These are phyloP conservation scores for Neoaliturus tenellus DNA, from an alignment of 2,888 invertebrate species.

Conservation along the genomic window DNA sequence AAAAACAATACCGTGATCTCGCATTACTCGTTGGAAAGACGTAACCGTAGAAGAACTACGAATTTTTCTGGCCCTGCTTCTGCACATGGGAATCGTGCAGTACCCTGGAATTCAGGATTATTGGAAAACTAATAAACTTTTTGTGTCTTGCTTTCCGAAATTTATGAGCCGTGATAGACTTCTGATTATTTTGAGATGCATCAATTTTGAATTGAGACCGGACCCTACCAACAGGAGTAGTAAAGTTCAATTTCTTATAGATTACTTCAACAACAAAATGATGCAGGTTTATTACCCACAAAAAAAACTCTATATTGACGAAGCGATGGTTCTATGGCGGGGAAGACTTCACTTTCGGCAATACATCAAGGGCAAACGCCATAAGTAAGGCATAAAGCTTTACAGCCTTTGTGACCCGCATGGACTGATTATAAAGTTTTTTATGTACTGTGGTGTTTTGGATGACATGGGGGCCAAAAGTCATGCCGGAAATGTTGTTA, in stretches of 20 bases:
- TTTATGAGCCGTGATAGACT: conserved; percentile 70
- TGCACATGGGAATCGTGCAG: conserved; percentile 69
- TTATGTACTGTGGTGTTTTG: conserved; percentile 23
- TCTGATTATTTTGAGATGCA: conserved; percentile 69
- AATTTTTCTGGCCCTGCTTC: conserved; percentile 9
- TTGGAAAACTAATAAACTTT: conserved; percentile 70
- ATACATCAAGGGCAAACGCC: conserved; percentile 17
- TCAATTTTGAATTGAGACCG: conserved; percentile 66
- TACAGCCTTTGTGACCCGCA: conserved; percentile 39
- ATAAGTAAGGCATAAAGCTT: conserved; percentile 40
- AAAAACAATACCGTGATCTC: neutral
- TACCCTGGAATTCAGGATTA: conserved; percentile 69
- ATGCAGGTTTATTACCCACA: conserved; percentile 14
- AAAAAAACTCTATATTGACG: neutral
- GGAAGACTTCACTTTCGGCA: conserved; percentile 11
- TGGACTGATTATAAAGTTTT: conserved; percentile 18
- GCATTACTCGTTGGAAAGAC: conserved; percentile 30
- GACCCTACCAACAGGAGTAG: neutral
- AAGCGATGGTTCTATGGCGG: conserved; percentile 30
- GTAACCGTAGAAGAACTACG: conserved; percentile 1
- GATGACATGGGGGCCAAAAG: conserved; percentile 12
- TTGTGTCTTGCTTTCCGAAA: conserved; percentile 68
- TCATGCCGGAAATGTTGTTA: conserved; percentile 17
- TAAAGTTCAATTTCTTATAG: neutral
- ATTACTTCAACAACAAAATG: conserved; percentile 42